These are phyloP conservation scores for Pardalotus punctatus DNA, from an alignment of 2,113 vertebrate genomes.

Conservation along the genomic window DNA sequence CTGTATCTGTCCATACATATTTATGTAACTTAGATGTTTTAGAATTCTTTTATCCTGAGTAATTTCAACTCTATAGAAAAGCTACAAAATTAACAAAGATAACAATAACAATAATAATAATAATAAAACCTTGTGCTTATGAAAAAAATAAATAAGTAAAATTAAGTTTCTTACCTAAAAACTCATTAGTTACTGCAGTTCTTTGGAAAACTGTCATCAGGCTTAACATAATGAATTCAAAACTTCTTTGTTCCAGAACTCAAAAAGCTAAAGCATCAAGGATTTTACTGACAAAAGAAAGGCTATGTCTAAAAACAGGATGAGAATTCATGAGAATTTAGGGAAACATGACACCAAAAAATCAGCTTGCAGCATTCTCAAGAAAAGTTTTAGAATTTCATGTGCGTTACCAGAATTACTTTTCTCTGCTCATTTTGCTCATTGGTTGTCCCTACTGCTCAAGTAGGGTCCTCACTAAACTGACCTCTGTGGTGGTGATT, in stretches of 20 bases:
- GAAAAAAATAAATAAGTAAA: neutral
- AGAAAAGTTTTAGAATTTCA: neutral
- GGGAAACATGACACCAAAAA: neutral
- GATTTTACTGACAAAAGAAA: neutral
- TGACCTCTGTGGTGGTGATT: neutral
- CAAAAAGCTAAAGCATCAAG: neutral
- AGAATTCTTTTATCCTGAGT: constrained; percentile 48
- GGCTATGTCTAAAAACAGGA: neutral
- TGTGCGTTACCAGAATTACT: accelerated
- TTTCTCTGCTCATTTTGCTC: neutral
- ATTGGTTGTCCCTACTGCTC: neutral
- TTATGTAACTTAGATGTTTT: constrained; percentile 50
- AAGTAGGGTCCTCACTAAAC: neutral
- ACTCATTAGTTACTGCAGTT: neutral
- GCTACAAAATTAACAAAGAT: constrained; percentile 31
- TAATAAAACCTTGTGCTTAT: neutral
- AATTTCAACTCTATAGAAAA: constrained; percentile 63
- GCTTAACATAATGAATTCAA: neutral
- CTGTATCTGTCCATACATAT: constrained; percentile 51
- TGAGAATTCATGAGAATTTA: neutral
- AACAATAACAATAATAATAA: neutral
- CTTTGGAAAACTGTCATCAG: neutral
- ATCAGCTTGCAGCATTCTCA: neutral
- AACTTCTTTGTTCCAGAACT: neutral
- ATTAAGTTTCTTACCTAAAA: constrained; percentile 31